These are phyloP conservation scores for Selene dorsalis DNA, from an alignment of 2,797 vertebrate species.

Conservation along the genomic window DNA sequence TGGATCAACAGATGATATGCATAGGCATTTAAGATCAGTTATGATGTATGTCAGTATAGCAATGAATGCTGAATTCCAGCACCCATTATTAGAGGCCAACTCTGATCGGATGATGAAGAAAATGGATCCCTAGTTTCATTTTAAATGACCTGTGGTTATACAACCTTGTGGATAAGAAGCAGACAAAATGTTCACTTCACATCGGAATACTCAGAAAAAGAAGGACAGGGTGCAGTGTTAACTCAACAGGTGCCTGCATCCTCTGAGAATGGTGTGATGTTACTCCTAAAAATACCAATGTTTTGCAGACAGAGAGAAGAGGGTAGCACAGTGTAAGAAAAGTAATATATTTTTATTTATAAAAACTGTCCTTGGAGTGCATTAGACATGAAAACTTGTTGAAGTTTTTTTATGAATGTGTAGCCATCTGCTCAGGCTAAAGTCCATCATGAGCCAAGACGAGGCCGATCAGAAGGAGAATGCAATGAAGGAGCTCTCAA, in stretches of 20 bases:
- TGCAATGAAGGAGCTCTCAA: neutral
- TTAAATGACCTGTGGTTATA: neutral
- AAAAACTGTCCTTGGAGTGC: neutral
- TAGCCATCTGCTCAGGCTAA: neutral
- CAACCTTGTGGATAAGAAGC: neutral
- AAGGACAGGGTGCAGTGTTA: neutral
- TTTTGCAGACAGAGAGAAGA: neutral
- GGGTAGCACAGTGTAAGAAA: neutral
- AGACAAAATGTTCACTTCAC: neutral
- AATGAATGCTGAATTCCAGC: too few species aligned
- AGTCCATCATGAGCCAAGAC: too few species aligned
- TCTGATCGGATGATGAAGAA: neutral
- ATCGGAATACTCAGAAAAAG: neutral
- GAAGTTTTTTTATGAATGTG: too few species aligned
- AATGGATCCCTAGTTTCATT: neutral
- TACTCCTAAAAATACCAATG: neutral
- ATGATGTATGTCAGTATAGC: too few species aligned
- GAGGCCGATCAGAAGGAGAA: neutral
- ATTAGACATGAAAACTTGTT: neutral
- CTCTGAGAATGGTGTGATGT: neutral
- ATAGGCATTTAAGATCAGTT: neutral
- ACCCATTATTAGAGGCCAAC: neutral
- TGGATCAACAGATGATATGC: constrained; percentile 12
- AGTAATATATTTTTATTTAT: neutral
- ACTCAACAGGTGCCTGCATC: neutral